Conservation (phyloP, 1,140 invertebrate genomes). For the Chironomus tepperi region DNA sequence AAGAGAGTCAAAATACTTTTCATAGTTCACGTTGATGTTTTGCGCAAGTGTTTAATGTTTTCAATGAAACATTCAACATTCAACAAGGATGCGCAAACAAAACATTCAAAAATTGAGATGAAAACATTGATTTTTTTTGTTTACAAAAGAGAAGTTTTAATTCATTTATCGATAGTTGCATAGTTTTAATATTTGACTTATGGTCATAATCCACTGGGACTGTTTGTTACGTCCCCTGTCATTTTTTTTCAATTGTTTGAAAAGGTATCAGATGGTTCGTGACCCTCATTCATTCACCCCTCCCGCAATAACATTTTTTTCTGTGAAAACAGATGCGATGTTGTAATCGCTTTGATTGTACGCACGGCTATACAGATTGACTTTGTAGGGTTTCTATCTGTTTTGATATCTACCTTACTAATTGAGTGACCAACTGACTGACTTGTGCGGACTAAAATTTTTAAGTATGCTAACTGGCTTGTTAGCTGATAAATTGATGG, state of each 20-base stretch:
- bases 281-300: conserved; percentile 8
- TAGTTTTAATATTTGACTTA: not conserved
- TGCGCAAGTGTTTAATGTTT: not conserved
- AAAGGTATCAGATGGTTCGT: conserved; percentile 5
- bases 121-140: conserved; percentile 21
- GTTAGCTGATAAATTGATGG: too few species aligned
- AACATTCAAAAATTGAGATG: not conserved
- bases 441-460: too few species aligned
- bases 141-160: conserved; percentile 14
- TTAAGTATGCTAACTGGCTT: too few species aligned
- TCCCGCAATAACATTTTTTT: not conserved
- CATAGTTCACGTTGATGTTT: not conserved
- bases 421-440: too few species aligned
- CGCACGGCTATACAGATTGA: too few species aligned
- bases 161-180: conserved; percentile 19
- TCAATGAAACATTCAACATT: not conserved
- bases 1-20: not conserved
- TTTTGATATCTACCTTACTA: too few species aligned
- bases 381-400: too few species aligned
- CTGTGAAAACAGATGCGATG: too few species aligned
- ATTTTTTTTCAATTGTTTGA: not conserved
- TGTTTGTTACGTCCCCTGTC: not conserved
- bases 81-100: conserved; percentile 1
- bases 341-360: too few species aligned
- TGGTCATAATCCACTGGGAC: not conserved